A percentile compares a stretch with the other conserved stretches of the same genome.
Evolutionary conservation across 2,797 vertebrate genomes (phyloP).

Genomic region (Sebastolobus altivelis): DNA sequence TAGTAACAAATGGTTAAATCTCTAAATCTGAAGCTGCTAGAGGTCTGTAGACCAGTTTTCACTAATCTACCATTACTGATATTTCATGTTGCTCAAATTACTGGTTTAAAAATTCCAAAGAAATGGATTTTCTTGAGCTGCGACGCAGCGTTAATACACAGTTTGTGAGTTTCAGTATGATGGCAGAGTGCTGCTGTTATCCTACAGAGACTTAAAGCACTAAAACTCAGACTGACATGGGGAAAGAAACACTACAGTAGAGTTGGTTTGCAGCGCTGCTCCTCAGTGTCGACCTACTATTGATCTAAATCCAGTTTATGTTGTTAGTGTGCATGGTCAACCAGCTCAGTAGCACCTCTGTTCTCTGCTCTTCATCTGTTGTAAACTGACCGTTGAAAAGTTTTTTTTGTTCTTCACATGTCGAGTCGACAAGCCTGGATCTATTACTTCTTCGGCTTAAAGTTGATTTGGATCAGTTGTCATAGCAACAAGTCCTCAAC

Average conservation of each 20-base stretch:
- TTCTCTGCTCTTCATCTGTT: neutral
- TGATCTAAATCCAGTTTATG: neutral
- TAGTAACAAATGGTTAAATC: neutral
- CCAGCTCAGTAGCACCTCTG: neutral
- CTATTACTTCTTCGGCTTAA: neutral
- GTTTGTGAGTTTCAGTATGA: neutral
- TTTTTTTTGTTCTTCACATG: constrained; percentile 1
- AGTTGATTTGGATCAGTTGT: neutral
- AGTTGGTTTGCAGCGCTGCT: neutral
- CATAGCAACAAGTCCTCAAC: neutral
- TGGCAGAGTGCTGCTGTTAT: neutral
- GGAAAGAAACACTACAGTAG: neutral
- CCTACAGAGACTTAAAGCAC: neutral
- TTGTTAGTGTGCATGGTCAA: neutral
- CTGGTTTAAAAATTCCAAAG: constrained; percentile 7
- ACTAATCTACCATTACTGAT: neutral
- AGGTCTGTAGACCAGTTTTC: neutral
- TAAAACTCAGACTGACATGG: neutral
- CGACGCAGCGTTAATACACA: neutral
- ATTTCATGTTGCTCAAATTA: neutral
- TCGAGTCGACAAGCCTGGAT: neutral
- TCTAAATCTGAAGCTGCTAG: constrained; percentile 9
- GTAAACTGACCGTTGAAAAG: no score
- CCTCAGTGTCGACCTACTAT: neutral
- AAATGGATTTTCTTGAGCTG: neutral